Evolutionary conservation across 2,797 vertebrate species (phyloP), one percentile per base, ranked within the genome.

Genomic region (Eulemur rubriventer): DNA sequence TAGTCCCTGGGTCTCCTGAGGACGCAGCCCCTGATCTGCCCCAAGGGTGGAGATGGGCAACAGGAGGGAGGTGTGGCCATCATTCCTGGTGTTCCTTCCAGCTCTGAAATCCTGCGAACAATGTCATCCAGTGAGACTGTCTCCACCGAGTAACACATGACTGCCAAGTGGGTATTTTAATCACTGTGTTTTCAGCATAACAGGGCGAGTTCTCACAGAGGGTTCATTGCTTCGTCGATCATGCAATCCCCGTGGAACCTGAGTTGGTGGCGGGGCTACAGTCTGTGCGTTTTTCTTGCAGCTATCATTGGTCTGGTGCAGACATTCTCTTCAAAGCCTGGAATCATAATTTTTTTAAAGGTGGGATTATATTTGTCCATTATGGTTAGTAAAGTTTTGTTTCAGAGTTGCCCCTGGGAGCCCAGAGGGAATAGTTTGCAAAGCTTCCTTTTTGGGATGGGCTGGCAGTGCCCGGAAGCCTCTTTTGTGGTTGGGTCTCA

Each of bases 131-230:
- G 89, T 67, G 35, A 95, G 57, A 65, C 69, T 14, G 13, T 57
- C 57, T 82, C 87, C 9, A 41, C 84, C 65, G 14, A n/a, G 94
- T 83, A 57, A 86, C 94, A 82, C 96, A 41, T 69, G 94, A 81
- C 96, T 97, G 78, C 82, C 59, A 24, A 65, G 82, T 30, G 79
- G 89, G 65, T 89, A 89, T 96, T 94, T 94, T 90, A 95, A 92
- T 96, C 35, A 4, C 46, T 22, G 72, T 43, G 46, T 38, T 75
- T 94, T 96, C 72, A 85, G 92, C 95, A 48, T 22, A 46, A 72
- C 84, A 69, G 78, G 94, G 18, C 17, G 1, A 3, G 78, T 33
- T 92, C 73, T 90, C 76, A 82, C 48, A 22, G 70, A 86, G 26
- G 0, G 33, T 7, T 55, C 76, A 7, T 61, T 2, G 83, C 89